Evolutionary conservation across 2,888 invertebrate species (phyloP), one percentile per base, ranked within the genome.

Genomic region (Smittia aterrima): DNA sequence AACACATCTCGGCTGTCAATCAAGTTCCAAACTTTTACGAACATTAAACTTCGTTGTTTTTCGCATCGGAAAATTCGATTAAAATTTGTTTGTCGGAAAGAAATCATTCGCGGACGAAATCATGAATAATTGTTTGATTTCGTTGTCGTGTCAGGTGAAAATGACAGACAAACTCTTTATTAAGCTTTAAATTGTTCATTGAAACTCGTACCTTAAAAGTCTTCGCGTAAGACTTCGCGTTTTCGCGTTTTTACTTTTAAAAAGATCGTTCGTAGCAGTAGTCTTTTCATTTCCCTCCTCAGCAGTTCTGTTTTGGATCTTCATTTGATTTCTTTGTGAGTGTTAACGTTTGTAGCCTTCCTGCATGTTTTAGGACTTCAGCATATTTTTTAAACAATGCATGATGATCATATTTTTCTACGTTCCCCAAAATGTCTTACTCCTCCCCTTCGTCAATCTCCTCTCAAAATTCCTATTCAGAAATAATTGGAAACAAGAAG

Each of bases 331-430:
- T 75, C n/a, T 47, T 58, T 11, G n/a, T 58, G 58, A 58, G n/a
- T 20, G 22, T n/a, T 47, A 16, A 47, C 47, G 47, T n/a, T 47
- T 47, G 47, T 47, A 47, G 47, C 16, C 11, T 47, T 11, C 2
- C 11, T n/a, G 47, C 16, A 47, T 47, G 32, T 32, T 32, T 32
- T 32, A 32, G 3, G 9, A 32, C 32, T 47, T 47, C 11, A n/a
- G n/a, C 16, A 58, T 68, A 74, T 72, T 68, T 75, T 75, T 73
- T 73, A 62, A 74, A 75, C 25, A 32, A 71, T 68, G 89, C 0
- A 83, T 91, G 7, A 86, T 58, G 58, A 58, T 58, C 58, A 58
- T 58, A 58, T 58, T 58, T 58, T 58, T 58, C 58, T 58, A 58
- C 58, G 58, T 58, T 58, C 16, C 18, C 58, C 58, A 22, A 3